Evolutionary conservation across 2,113 vertebrate species (phyloP), one percentile per base, ranked within the genome.

Genomic region (Dissostichus mawsoni): DNA sequence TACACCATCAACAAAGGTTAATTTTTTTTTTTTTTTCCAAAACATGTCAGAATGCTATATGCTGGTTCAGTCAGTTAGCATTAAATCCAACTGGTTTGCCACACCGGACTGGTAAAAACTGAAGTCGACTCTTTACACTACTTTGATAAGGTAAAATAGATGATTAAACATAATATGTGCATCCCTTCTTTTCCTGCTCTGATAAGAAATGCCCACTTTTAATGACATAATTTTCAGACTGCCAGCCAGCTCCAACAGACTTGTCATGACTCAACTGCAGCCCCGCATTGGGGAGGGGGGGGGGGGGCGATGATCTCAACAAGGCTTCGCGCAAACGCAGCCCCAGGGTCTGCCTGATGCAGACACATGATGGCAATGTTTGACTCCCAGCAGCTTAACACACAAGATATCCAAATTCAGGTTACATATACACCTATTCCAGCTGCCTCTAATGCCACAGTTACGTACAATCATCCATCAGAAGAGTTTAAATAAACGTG

Each of bases 211-310:
- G 67, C 56, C 78, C 61, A 59, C 33, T 50, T 17, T 56, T 41
- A 63, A 74, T 84, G 81, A 89, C 81, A 87, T 87, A 87, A 87
- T 85, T 80, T 69, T 62, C 76, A 72, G 68, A 80, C 70, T 74
- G 81, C 69, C 80, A 85, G 86, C 81, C 76, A 72, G 69, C 74
- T 79, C 45, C 25, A 84, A 84, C 78, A 86, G 76, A 84, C 83
- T 47, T 55, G 72, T 78, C 77, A 84, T 91, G 87, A 91, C 74
- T 89, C 86, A 86, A 84, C 76, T 56, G 56, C 20, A 16, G 80
- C 76, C 77, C 81, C 29, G 2, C 53, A 18, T 6, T 11, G 4
- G 69, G 44, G 23, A 41, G 47, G 33, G 18, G 10, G n/a, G 2
- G 4, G 12, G 12, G 12, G 20, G 59, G 10, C 0, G 36, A 67